A percentile compares a stretch with the other conserved stretches of the same genome.
phyloP scores from a whole-genome alignment of 2,113 vertebrate species.

The Odontesthes bonariensis region DNA sequence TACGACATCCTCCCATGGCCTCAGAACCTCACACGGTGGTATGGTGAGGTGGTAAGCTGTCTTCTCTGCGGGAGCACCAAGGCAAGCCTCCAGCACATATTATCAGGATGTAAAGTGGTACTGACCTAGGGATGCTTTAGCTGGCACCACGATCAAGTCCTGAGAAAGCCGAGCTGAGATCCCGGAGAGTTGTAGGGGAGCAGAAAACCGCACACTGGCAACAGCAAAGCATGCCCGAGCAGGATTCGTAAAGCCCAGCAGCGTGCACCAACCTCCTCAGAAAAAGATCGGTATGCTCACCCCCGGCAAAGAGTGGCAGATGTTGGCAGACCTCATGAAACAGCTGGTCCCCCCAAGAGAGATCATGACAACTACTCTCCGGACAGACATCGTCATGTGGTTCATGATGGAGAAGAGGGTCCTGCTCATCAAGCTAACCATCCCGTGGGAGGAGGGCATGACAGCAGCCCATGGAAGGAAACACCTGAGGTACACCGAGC shows the following conservation, averaged over 20 bases:
- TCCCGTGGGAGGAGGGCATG: not conserved
- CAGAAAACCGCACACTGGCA: not conserved
- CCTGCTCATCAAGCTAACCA: no score
- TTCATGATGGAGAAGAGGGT: no score
- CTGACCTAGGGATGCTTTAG: not conserved
- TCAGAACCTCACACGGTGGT: not conserved
- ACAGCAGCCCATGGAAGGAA: not conserved
- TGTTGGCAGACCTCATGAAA: not conserved
- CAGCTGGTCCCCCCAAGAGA: not conserved
- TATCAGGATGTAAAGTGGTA: not conserved
- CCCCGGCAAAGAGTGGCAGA: not conserved
- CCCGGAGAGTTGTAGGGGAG: not conserved
- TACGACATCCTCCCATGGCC: not conserved
- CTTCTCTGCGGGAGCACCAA: not conserved
- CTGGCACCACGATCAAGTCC: not conserved
- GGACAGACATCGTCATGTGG: no score
- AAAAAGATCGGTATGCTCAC: no score
- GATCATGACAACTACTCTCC: no score
- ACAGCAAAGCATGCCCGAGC: not conserved
- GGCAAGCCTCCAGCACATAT: not conserved
- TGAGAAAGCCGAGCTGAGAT: not conserved
- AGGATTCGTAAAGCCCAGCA: no score
- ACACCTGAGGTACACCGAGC: not conserved
- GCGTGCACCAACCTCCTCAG: no score
- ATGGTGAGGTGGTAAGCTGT: rapidly evolving